A percentile compares a stretch with the other conserved stretches of the same genome.
Evolutionary conservation across 2,113 vertebrate genomes (phyloP).

Genomic region (Podarcis cretensis): DNA sequence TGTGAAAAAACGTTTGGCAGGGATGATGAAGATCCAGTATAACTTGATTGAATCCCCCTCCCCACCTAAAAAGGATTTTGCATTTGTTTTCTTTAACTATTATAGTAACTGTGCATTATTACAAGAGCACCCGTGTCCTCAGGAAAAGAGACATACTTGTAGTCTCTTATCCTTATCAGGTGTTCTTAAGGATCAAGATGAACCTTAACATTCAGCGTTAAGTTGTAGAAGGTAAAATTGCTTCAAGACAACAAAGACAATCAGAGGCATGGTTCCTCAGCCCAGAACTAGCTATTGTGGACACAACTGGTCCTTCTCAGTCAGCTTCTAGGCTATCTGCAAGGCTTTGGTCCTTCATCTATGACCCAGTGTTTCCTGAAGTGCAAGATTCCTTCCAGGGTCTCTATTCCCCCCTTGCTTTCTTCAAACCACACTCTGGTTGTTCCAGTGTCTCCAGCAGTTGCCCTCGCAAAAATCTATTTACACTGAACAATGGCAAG

Average conservation of each 20-base stretch:
- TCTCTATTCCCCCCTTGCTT: no score
- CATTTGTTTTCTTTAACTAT: background rate
- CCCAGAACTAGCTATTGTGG: background rate
- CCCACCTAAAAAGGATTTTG: accelerated
- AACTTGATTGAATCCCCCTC: accelerated
- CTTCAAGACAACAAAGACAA: background rate
- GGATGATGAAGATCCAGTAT: accelerated
- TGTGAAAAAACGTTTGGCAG: accelerated
- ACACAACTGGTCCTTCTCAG: background rate
- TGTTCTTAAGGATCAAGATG: background rate
- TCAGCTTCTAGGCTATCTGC: background rate
- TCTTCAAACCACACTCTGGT: no score
- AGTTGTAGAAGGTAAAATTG: background rate
- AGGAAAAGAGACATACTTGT: background rate
- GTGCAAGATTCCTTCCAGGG: no score
- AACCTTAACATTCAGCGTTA: background rate
- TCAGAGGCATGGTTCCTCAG: background rate
- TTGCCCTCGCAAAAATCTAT: no score
- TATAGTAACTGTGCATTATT: background rate
- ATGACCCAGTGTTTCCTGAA: background rate
- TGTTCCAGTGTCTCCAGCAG: no score
- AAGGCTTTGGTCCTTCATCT: background rate
- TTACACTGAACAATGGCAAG: no score
- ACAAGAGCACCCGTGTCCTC: background rate
- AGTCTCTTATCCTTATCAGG: background rate